Percentiles rank a stretch among this genome's conserved stretches.
These are phyloP conservation scores for Crioceris asparagi DNA, from an alignment of 2,888 invertebrate species.

Conservation along the genomic window DNA sequence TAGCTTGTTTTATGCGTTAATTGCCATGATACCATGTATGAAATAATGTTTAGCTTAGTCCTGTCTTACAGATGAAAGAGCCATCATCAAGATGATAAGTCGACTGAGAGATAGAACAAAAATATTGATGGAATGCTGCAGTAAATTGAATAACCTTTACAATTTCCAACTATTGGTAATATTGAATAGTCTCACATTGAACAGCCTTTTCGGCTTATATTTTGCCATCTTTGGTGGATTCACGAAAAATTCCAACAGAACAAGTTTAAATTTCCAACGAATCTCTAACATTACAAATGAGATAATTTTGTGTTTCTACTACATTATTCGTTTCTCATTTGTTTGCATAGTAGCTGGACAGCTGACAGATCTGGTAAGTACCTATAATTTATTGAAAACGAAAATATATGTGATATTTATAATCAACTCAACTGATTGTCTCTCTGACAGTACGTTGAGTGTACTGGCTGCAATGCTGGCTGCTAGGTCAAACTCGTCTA, in stretches of 20 bases:
- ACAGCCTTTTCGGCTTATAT: slow-evolving; percentile 16
- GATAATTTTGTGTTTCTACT: slow-evolving; percentile 17
- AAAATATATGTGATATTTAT: too few relatives aligned
- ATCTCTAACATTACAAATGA: slow-evolving; percentile 13
- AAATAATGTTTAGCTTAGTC: too few relatives aligned
- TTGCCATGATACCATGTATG: too few relatives aligned
- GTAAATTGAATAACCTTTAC: slow-evolving; percentile 11
- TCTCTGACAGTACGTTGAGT: too few relatives aligned
- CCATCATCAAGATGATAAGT: too few relatives aligned
- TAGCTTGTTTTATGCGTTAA: too few relatives aligned
- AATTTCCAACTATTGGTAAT: slow-evolving; percentile 13
- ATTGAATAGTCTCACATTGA: slow-evolving; percentile 12
- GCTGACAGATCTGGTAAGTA: slow-evolving; percentile 13
- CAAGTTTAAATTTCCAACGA: slow-evolving; percentile 7
- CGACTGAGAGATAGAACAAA: too few relatives aligned
- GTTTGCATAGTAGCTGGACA: slow-evolving; percentile 14
- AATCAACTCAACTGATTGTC: too few relatives aligned
- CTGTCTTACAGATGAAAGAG: too few relatives aligned
- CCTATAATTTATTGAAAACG: too few relatives aligned
- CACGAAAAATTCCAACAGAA: slow-evolving; percentile 10
- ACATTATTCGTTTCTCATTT: slow-evolving; percentile 13
- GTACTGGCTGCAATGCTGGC: too few relatives aligned
- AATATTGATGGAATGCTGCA: slow-evolving; percentile 9
- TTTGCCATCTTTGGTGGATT: slow-evolving; percentile 19
- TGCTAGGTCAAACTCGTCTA: too few relatives aligned